Evolutionary conservation across 2,888 invertebrate species (phyloP).

Genomic region (Meganola albula): DNA sequence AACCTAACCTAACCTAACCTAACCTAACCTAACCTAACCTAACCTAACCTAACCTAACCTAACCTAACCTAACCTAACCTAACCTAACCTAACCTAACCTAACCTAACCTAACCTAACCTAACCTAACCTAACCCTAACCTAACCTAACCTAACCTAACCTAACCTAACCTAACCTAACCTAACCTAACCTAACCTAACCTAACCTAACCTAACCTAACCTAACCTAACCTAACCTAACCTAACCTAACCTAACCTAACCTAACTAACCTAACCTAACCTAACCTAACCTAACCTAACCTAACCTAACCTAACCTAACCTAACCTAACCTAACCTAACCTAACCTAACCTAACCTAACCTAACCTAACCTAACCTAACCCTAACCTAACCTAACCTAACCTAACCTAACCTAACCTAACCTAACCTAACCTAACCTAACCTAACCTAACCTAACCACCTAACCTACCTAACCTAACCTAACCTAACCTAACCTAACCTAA

Average conservation of each 20-base stretch:
- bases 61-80: slow-evolving; percentile 22
- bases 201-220: slow-evolving; percentile 13
- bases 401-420: slow-evolving; percentile 19
- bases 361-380: slow-evolving; percentile 20
- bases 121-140: slow-evolving; percentile 16
- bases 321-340: slow-evolving; percentile 17
- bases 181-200: slow-evolving; percentile 13
- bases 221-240: slow-evolving; percentile 14
- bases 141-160: too few relatives aligned
- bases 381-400: too few relatives aligned
- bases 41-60: slow-evolving; percentile 19
- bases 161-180: slow-evolving; percentile 16
- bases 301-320: slow-evolving; percentile 18
- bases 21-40: slow-evolving; percentile 15
- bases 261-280: slow-evolving; percentile 14
- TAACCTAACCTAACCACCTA: slow-evolving; percentile 10
- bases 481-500: slow-evolving; percentile 9
- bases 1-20: slow-evolving; percentile 14
- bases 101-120: slow-evolving; percentile 19
- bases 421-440: slow-evolving; percentile 19
- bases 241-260: slow-evolving; percentile 17
- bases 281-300: slow-evolving; percentile 18
- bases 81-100: slow-evolving; percentile 23
- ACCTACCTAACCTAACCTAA: too few relatives aligned
- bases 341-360: slow-evolving; percentile 20